Percentiles rank a stretch among this genome's conserved stretches.
phyloP scores from a whole-genome alignment of 2,888 invertebrate genomes.

The Eupithecia tripunctaria region DNA sequence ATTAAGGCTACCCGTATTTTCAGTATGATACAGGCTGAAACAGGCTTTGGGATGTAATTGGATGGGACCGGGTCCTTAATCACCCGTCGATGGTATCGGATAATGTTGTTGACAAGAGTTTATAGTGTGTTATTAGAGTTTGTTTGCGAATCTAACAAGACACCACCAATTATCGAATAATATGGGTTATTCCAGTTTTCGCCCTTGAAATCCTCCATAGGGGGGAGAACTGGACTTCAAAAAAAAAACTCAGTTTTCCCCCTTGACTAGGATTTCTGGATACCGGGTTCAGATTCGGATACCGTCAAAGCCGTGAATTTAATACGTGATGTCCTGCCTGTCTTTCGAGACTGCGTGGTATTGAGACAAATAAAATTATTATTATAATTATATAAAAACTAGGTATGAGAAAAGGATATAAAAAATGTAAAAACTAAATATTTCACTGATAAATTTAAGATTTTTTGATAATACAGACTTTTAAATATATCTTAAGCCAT shows the following conservation, averaged over 20 bases:
- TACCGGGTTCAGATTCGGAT: too few species aligned
- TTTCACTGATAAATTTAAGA: too few species aligned
- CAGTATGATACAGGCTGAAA: neutral
- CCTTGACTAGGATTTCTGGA: too few species aligned
- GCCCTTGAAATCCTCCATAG: too few species aligned
- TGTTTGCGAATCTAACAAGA: neutral
- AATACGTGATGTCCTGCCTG: too few species aligned
- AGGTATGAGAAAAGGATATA: too few species aligned
- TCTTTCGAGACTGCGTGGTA: neutral
- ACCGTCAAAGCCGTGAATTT: too few species aligned
- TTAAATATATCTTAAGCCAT: neutral
- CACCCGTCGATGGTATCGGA: neutral
- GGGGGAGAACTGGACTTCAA: too few species aligned
- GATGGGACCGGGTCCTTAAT: slow-evolving; percentile 14
- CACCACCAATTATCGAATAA: neutral
- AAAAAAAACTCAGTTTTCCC: too few species aligned
- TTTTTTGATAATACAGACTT: neutral
- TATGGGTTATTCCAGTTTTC: too few species aligned
- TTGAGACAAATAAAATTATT: neutral
- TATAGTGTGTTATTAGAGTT: neutral
- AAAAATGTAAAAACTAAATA: too few species aligned
- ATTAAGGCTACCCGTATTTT: neutral
- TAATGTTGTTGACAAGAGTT: neutral
- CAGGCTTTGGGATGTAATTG: slow-evolving; percentile 21
- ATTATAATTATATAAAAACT: too few species aligned